Base-by-base conservation (phyloP, 2,113 vertebrate species). In the Xiphophorus maculatus region DNA sequence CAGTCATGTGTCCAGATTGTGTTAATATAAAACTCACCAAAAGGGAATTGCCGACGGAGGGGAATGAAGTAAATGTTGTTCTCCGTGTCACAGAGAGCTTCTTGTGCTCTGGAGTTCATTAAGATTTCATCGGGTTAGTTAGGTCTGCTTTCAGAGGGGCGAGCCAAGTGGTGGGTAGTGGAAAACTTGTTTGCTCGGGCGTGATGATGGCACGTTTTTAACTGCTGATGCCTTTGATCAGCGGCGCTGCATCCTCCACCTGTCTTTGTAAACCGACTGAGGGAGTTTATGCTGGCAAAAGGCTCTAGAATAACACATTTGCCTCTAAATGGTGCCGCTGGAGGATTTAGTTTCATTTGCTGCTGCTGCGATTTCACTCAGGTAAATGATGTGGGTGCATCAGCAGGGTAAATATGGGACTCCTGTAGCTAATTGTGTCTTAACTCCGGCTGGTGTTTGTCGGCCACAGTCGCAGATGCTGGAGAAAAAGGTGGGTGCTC, bases 41-140 rank as follows among this genome's bases (percentile, higher is more conserved):
- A 80, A 76, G 66, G 77, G 63, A 82, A 79, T 81, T 30, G 17
- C 75, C 78, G 68, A 35, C 66, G 61, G 76, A 78, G 62, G 75
- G 66, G 82, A 37, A 77, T 44, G 61, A 74, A 77, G 75, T 69
- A 58, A 87, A 83, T 87, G 90, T 83, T 90, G 89, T 89, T 91
- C 79, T 86, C 77, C 27, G 64, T 81, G 81, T 91, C 82, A 69
- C 86, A 70, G 73, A 85, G 73, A 83, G 79, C 89, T 80, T 74
- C 73, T 79, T 69, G 79, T 63, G 80, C 83, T 89, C 88, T 88
- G 81, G 80, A 90, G 54, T 81, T 92, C 85, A 93, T 93, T 90
- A 88, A 80, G 74, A 77, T 78, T 82, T 80, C 71, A 69, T 62
- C 58, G 62, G 82, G 73, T 80, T 81, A 30, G 66, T 74, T 82